phyloP scores from a whole-genome alignment of 2,888 invertebrate genomes.

The Lathronympha strigana region DNA sequence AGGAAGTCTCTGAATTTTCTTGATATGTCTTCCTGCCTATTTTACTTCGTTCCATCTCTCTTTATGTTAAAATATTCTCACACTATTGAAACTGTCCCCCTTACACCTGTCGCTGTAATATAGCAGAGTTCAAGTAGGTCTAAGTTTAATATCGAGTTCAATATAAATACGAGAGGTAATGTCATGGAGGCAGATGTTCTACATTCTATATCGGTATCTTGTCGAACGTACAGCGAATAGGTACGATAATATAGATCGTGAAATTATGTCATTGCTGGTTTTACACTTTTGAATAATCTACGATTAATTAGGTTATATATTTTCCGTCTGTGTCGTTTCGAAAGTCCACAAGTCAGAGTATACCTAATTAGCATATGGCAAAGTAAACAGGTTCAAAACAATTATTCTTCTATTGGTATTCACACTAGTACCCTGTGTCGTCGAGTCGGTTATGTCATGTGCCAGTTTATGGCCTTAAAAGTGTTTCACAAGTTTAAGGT shows the following conservation, averaged over 20 bases:
- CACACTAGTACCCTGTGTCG: too few species aligned
- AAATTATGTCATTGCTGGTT: not conserved
- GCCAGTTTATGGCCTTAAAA: too few species aligned
- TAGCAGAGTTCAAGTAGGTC: slow-evolving; percentile 55
- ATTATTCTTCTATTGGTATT: too few species aligned
- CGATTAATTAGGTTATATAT: too few species aligned
- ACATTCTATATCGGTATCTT: not conserved
- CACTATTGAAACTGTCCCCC: slow-evolving; percentile 45
- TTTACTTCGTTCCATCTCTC: not conserved
- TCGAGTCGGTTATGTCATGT: too few species aligned
- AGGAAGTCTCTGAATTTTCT: not conserved
- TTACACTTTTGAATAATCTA: too few species aligned
- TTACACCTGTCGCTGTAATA: slow-evolving; percentile 66
- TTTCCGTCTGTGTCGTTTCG: too few species aligned
- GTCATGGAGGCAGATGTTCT: slow-evolving; percentile 56
- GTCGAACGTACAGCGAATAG: slow-evolving; percentile 1
- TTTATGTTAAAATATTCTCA: slow-evolving; percentile 34
- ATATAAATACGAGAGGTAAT: slow-evolving; percentile 59
- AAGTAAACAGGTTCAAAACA: too few species aligned
- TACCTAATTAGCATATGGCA: too few species aligned
- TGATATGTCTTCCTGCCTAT: not conserved
- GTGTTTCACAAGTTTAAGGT: too few species aligned
- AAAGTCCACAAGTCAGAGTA: too few species aligned
- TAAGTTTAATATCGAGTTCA: slow-evolving; percentile 69
- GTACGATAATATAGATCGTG: not conserved